These are phyloP conservation scores for Lasioglossum morio DNA, from an alignment of 2,888 invertebrate species.

Conservation along the genomic window DNA sequence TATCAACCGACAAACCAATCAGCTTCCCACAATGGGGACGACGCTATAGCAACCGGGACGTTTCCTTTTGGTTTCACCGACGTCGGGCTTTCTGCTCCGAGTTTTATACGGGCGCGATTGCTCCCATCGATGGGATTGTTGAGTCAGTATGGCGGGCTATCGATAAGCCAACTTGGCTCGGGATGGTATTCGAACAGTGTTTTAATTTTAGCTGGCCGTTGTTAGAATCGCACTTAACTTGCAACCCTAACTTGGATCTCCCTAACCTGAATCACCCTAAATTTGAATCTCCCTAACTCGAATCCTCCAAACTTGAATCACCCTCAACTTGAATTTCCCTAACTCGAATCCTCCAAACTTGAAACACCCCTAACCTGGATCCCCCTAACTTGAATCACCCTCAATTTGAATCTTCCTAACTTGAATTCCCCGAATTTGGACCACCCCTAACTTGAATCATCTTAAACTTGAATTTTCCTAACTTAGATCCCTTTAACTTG, in stretches of 20 bases:
- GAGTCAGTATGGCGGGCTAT: constrained; percentile 39
- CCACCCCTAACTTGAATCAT: too few species aligned
- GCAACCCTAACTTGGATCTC: not conserved
- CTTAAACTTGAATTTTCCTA: too few species aligned
- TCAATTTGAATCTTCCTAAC: too few species aligned
- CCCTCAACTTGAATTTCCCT: too few species aligned
- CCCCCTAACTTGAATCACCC: too few species aligned
- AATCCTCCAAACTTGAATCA: too few species aligned
- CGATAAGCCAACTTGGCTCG: constrained; percentile 19
- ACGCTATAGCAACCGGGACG: constrained; percentile 47
- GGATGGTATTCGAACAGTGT: constrained; percentile 3
- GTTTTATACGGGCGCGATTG: constrained; percentile 29
- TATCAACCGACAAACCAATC: constrained; percentile 73
- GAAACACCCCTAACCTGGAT: too few species aligned
- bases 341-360: too few species aligned
- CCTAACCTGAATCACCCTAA: not conserved
- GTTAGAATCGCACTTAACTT: not conserved
- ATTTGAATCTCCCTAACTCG: fast-evolving
- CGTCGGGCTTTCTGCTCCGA: constrained; percentile 51
- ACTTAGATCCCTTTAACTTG: too few species aligned
- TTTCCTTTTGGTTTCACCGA: constrained; percentile 58
- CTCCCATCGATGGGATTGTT: not conserved
- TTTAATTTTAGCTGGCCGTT: constrained; percentile 34
- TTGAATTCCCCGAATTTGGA: too few species aligned
- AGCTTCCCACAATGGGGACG: constrained; percentile 68